Evolutionary conservation across 2,113 vertebrate genomes (phyloP), one percentile per base, ranked within the genome.

Genomic region (Phrynosoma platyrhinos): DNA sequence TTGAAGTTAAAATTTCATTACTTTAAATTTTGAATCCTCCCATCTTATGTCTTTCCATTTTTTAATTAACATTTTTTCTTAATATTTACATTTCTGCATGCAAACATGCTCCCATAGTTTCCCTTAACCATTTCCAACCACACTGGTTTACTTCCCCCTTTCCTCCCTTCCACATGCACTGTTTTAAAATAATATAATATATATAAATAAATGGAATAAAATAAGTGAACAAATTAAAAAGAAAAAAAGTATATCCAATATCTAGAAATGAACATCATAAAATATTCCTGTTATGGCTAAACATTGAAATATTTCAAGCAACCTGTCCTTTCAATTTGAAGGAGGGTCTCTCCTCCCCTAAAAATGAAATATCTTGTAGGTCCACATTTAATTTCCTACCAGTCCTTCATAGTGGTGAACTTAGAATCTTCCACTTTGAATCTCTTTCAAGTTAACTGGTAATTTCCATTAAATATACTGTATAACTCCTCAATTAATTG

Each of bases 261-360:
- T 2, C 36, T 36, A 36, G 36, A 36, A 36, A 36, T 36, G 36
- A 36, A 36, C 25, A 69, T 69, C 2, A 30, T 23, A 30, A 27
- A 69, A 68, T 27, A 27, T 27, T 69, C 25, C 23, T 69, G 25
- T 90, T 0, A 14, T 40, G 75, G 30, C 75, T 36, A 52, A 82
- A 66, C 25, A 87, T 87, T 89, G 71, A 83, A 58, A 85, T 5
- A 80, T 92, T 88, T 86, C 87, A 77, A 88, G 74, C n/a, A 27
- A 83, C 2, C 0, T 83, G 21, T 71, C 74, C 90, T 90, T 55
- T 83, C 91, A 9, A 21, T 84, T 88, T 47, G 3, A 79, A 42
- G 5, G 3, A 88, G 89, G 25, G 88, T 76, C 85, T 85, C 16
- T 90, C 90, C 20, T 66, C 16, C 8, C 9, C 9, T 62, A 62